Evolutionary conservation across 2,797 vertebrate genomes (phyloP).

Genomic region (Karalla daura): DNA sequence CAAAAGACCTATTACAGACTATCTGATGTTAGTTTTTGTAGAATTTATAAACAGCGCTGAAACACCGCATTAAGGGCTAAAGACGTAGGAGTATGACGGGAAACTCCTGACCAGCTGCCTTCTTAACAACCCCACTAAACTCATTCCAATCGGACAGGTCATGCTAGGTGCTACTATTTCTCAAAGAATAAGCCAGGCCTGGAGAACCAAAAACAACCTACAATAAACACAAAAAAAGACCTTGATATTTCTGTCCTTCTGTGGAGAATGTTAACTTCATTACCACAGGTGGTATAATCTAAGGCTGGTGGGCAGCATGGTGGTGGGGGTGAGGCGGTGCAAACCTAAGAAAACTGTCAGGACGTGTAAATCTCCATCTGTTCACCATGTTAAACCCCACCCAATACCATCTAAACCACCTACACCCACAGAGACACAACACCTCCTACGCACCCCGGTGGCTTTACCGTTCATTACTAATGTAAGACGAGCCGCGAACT

Average conservation of each 20-base stretch:
- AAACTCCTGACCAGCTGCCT: conserved; percentile 65
- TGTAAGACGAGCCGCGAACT: not conserved
- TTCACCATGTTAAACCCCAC: conserved; percentile 66
- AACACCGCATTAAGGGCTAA: conserved; percentile 47
- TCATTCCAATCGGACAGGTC: conserved; percentile 34
- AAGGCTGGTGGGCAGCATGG: conserved; percentile 26
- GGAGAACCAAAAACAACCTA: not conserved
- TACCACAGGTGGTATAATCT: conserved; percentile 47
- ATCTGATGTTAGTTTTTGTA: conserved; percentile 57
- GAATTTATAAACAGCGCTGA: conserved; percentile 40
- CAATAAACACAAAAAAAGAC: not conserved
- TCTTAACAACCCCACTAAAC: conserved; percentile 39
- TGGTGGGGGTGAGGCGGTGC: conserved; percentile 48
- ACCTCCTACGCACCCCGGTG: not conserved
- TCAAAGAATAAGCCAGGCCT: not conserved
- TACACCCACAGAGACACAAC: not conserved
- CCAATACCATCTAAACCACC: conserved; percentile 21
- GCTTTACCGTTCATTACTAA: not conserved
- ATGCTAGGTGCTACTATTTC: not conserved
- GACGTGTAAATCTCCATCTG: conserved; percentile 82
- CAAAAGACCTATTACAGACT: conserved; percentile 34
- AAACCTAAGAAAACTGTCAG: conserved; percentile 72
- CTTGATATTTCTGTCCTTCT: conserved; percentile 6
- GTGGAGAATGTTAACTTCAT: conserved; percentile 17
- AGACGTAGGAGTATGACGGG: conserved; percentile 48